These are phyloP conservation scores for Candidula unifasciata DNA, from an alignment of 2,888 invertebrate genomes.

Conservation along the genomic window DNA sequence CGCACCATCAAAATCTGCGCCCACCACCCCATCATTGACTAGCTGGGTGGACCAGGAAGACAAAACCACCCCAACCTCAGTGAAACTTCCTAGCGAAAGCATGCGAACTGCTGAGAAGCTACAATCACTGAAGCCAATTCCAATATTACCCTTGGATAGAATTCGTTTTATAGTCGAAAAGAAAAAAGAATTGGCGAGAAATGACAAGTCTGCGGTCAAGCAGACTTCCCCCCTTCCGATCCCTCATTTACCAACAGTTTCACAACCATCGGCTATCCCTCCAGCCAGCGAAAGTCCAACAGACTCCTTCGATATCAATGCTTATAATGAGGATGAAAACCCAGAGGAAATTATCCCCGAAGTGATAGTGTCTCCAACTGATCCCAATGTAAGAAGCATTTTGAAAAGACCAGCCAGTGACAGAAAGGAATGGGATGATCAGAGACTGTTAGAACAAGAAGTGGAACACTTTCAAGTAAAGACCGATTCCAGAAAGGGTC, in stretches of 20 bases:
- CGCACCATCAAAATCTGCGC: slow-evolving; percentile 59
- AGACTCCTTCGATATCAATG: slow-evolving; percentile 16
- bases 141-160: slow-evolving; percentile 71
- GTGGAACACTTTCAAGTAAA: slow-evolving; percentile 51
- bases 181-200: slow-evolving; percentile 31
- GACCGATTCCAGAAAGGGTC: slow-evolving; percentile 48
- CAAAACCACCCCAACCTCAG: slow-evolving; percentile 43
- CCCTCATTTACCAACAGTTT: slow-evolving; percentile 35
- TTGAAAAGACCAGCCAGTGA: slow-evolving; percentile 38
- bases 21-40: slow-evolving; percentile 63
- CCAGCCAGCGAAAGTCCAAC: not conserved
- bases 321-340: slow-evolving; percentile 31
- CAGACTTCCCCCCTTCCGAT: slow-evolving; percentile 45
- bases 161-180: slow-evolving; percentile 71
- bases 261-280: slow-evolving; percentile 9
- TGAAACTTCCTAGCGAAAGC: slow-evolving; percentile 70
- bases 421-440: slow-evolving; percentile 49
- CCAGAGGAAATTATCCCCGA: slow-evolving; percentile 14
- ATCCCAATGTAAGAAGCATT: slow-evolving; percentile 45
- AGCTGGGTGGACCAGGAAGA: not conserved
- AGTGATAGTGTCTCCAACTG: slow-evolving; percentile 39
- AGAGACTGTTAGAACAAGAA: slow-evolving; percentile 51
- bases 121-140: slow-evolving; percentile 69
- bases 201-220: slow-evolving; percentile 10
- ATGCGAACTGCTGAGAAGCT: slow-evolving; percentile 65